phyloP scores from a whole-genome alignment of 2,888 invertebrate genomes.

The Gymnoscelis rufifasciata region DNA sequence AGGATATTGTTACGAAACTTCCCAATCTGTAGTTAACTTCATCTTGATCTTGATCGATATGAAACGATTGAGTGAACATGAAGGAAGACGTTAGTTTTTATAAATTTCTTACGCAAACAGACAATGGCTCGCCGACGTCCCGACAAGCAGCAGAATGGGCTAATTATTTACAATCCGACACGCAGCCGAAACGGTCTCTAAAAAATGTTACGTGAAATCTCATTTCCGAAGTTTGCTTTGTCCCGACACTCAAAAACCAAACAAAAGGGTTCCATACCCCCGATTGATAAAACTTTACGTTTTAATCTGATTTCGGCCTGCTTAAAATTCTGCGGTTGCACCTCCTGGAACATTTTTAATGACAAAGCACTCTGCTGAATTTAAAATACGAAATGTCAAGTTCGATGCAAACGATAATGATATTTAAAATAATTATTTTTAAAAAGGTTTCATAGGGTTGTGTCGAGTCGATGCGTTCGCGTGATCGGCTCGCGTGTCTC shows the following conservation, averaged over 20 bases:
- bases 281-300: slow-evolving; percentile 41
- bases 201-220: slow-evolving; percentile 75
- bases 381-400: slow-evolving; percentile 35
- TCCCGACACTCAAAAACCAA: slow-evolving; percentile 53
- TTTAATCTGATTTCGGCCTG: slow-evolving; percentile 32
- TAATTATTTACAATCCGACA: slow-evolving; percentile 78
- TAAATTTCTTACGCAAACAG: slow-evolving; percentile 52
- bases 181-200: slow-evolving; percentile 56
- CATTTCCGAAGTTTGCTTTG: slow-evolving; percentile 72
- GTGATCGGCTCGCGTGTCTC: slow-evolving; percentile 75
- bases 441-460: slow-evolving; percentile 42
- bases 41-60: slow-evolving; percentile 8
- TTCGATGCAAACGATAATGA: slow-evolving; percentile 43
- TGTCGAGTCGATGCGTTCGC: slow-evolving; percentile 60
- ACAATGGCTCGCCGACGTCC: slow-evolving; percentile 55
- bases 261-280: slow-evolving; percentile 50
- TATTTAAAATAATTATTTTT: slow-evolving; percentile 62
- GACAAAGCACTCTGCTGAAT: slow-evolving; percentile 26
- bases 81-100: slow-evolving; percentile 59
- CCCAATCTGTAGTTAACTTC: slow-evolving; percentile 5
- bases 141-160: slow-evolving; percentile 66
- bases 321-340: slow-evolving; percentile 22
- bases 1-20: slow-evolving; percentile 17
- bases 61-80: slow-evolving; percentile 25
- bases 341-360: slow-evolving; percentile 20